Conservation (phyloP, 2,797 vertebrate species). For the Fistularia tabacaria region DNA sequence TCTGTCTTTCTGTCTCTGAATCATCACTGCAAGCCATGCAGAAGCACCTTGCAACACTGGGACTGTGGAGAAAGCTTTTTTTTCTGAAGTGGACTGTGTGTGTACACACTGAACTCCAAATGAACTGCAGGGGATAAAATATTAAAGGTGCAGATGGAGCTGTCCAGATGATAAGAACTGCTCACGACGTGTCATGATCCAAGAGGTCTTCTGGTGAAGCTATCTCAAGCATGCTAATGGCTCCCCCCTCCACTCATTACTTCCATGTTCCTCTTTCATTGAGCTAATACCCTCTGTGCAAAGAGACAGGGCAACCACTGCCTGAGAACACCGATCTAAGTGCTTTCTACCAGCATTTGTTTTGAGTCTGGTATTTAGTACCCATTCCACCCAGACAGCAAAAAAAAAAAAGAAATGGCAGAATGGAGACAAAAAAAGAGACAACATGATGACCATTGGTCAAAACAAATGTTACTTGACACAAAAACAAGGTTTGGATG, state of each 20-base stretch:
- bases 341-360: conserved; percentile 50
- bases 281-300: conserved; percentile 89
- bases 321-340: conserved; percentile 67
- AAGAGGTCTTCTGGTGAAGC: conserved; percentile 88
- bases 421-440: conserved; percentile 20
- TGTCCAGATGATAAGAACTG: conserved; percentile 96
- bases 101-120: conserved; percentile 89
- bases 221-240: conserved; percentile 95
- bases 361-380: conserved; percentile 39
- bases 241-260: conserved; percentile 87
- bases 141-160: conserved; percentile 99
- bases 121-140: conserved; percentile 95
- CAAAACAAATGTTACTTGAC: conserved; percentile 38
- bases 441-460: conserved; percentile 38
- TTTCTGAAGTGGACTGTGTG: conserved; percentile 67
- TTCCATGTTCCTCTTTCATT: conserved; percentile 89
- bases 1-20: conserved; percentile 76
- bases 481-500: conserved; percentile 19
- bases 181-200: conserved; percentile 96
- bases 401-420: neutral
- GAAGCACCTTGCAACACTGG: conserved; percentile 85
- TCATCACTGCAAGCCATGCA: conserved; percentile 89
- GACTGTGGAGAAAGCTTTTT: conserved; percentile 86
- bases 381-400: conserved; percentile 14
- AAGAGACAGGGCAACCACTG: conserved; percentile 74